Base-by-base conservation (phyloP, 2,888 invertebrate genomes). In the Liopterus haemorrhoidalis region DNA sequence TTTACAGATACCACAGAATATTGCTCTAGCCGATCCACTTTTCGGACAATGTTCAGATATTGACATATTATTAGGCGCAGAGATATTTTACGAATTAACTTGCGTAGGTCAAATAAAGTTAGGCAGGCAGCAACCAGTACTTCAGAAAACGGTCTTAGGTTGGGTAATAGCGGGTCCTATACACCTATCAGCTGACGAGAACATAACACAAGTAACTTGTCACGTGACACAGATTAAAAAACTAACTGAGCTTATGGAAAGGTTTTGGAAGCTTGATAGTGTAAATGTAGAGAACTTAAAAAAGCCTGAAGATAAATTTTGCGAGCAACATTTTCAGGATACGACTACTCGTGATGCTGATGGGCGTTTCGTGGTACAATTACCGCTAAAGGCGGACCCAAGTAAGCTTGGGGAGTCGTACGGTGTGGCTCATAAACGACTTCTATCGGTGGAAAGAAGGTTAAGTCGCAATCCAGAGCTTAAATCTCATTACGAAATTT, bases 261-360 rank as follows among this genome's bases (percentile, higher is more conserved):
- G 28, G 28, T 59, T 57, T 45, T 57, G 54, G 56, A 43, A 46
- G 19, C 44, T 57, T 9, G 58, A 57, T 30, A 54, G 53, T 32
- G 5, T 40, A 3, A 31, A 28, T 28, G 14, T 40, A 20, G 24
- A n/a, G 5, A 43, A 35, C 3, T 15, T 14, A 18, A 20, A 16
- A n/a, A 50, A 50, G 0, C 30, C 39, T 9, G 52, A 57, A 46
- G 54, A 56, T 38, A 21, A 5, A 4, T 45, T 45, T 14, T 58
- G 54, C 28, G 56, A 58, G 40, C 2, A 41, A 22, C 48, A 55
- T 18, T 55, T 54, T 37, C 8, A 5, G 1, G 28, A 51, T 15
- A 50, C 38, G n/a, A 18, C 41, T 12, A 19, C 24, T 22, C 38
- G 54, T 19, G 48, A 54, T 41, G 3, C 15, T 9, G 18, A 46